Conservation (phyloP, 2,888 invertebrate species). For the Chymomyza fuscimana region DNA sequence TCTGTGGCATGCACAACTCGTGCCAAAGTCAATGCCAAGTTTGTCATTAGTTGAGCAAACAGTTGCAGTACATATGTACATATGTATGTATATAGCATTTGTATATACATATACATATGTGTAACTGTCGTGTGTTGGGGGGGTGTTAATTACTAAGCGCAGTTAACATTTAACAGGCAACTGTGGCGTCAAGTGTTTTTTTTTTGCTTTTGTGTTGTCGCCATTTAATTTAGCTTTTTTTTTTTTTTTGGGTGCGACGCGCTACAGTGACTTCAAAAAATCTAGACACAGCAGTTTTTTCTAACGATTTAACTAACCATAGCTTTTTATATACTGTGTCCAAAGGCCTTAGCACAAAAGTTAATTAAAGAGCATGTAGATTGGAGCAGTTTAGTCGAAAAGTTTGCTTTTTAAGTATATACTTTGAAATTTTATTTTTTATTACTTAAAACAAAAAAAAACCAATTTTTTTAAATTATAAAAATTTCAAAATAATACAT, state of each 20-base stretch:
- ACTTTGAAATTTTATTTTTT: too few relatives aligned
- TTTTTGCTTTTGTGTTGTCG: neutral
- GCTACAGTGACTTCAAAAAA: too few relatives aligned
- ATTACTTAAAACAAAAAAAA: too few relatives aligned
- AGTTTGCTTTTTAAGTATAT: too few relatives aligned
- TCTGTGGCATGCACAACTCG: neutral
- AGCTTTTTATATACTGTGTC: too few relatives aligned
- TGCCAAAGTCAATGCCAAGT: slow-evolving; percentile 24
- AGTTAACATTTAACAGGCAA: neutral
- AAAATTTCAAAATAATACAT: too few relatives aligned
- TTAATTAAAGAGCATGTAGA: too few relatives aligned
- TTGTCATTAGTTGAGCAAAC: neutral
- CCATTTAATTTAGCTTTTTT: neutral
- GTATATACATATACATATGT: neutral
- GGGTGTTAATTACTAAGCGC: neutral
- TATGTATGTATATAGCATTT: neutral
- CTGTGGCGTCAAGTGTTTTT: neutral
- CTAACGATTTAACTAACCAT: too few relatives aligned
- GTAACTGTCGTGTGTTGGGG: neutral
- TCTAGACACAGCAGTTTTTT: too few relatives aligned
- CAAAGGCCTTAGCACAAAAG: too few relatives aligned
- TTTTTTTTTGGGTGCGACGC: neutral
- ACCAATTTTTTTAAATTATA: too few relatives aligned
- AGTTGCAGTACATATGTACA: neutral
- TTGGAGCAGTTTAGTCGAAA: too few relatives aligned